These are phyloP conservation scores for Alethe diademata DNA, from an alignment of 2,113 vertebrate species.

Conservation along the genomic window DNA sequence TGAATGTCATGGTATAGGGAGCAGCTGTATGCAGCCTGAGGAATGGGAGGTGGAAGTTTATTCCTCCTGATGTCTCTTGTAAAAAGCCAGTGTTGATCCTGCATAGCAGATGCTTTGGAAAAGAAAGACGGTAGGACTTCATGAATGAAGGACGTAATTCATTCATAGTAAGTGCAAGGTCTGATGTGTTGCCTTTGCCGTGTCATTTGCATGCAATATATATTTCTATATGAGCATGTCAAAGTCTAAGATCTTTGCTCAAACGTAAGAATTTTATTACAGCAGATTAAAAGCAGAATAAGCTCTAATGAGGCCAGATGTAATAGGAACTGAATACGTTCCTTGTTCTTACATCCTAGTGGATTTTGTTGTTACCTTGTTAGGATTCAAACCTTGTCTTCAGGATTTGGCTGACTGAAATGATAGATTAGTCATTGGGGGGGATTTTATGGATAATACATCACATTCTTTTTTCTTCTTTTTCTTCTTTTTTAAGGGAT, in stretches of 20 bases:
- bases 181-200: not conserved
- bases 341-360: slow-evolving; percentile 14
- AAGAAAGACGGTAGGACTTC: not conserved
- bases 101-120: not conserved
- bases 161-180: not conserved
- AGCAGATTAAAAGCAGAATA: slow-evolving; percentile 32
- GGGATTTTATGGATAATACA: not conserved
- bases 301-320: slow-evolving; percentile 6
- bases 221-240: not conserved
- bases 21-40: not conserved
- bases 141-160: not conserved
- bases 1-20: not conserved
- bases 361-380: slow-evolving; percentile 33
- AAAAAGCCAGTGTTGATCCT: not conserved
- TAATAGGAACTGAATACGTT: not conserved
- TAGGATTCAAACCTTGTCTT: not conserved
- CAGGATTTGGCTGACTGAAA: not conserved
- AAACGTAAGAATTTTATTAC: not conserved
- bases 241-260: slow-evolving; percentile 3
- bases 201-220: not conserved
- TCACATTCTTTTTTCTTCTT: not conserved
- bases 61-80: not conserved
- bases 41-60: not conserved
- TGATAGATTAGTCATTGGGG: not conserved
- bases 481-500: not conserved